Evolutionary conservation across 2,113 vertebrate species (phyloP).

Genomic region (Natator depressus): DNA sequence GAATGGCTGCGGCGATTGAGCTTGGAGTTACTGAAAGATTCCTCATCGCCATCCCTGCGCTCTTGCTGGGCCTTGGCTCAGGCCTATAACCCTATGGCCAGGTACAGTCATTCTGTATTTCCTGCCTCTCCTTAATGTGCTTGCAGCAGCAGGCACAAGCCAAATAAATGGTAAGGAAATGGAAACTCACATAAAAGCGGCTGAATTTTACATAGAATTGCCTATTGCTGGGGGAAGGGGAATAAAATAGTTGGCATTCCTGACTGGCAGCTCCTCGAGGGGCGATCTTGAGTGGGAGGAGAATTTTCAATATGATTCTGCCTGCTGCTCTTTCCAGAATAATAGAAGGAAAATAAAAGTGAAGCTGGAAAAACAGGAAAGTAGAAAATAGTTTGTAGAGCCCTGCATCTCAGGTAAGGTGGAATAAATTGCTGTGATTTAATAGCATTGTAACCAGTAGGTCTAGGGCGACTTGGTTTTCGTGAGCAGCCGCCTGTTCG

Average conservation of each 20-base stretch:
- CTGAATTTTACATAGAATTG: neutral
- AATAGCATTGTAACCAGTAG: neutral
- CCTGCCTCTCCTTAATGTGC: neutral
- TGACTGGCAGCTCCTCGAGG: neutral
- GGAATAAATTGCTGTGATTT: neutral
- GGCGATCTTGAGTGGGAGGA: neutral
- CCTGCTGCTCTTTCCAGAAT: slow-evolving; percentile 11
- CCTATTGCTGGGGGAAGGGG: neutral
- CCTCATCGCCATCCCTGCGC: slow-evolving; percentile 94
- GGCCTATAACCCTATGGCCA: slow-evolving; percentile 97
- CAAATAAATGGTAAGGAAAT: neutral
- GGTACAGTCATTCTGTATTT: slow-evolving; percentile 75
- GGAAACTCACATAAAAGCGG: slow-evolving; percentile 14
- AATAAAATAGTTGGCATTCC: slow-evolving; percentile 17
- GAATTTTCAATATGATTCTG: slow-evolving; percentile 28
- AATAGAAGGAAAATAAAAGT: neutral
- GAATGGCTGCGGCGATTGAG: slow-evolving; percentile 96
- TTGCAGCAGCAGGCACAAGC: neutral
- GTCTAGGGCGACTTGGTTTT: neutral
- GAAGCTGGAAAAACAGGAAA: slow-evolving; percentile 25
- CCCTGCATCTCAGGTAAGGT: neutral
- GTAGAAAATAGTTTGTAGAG: neutral
- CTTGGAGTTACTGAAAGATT: slow-evolving; percentile 96
- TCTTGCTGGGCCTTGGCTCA: slow-evolving; percentile 98
- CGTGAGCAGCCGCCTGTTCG: neutral